Evolutionary conservation across 2,888 invertebrate species (phyloP).

Genomic region (Rhopalosiphum nymphaeae): DNA sequence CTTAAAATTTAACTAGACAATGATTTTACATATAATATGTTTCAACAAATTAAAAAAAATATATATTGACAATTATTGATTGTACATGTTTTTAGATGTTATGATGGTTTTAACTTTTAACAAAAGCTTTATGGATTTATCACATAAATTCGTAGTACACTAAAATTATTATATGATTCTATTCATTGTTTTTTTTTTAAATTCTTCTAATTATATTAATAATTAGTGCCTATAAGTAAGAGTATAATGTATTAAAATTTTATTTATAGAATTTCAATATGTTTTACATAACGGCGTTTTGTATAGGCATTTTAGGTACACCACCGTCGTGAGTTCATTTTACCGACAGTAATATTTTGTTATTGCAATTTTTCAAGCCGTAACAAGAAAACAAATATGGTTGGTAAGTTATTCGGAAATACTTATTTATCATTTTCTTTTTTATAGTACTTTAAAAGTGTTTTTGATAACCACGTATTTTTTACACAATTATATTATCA

Average conservation of each 20-base stretch:
- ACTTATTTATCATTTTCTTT: not conserved
- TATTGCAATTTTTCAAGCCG: not conserved
- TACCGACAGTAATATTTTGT: not conserved
- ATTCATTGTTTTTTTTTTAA: not conserved
- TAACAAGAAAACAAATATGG: not conserved
- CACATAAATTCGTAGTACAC: not conserved
- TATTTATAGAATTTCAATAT: not conserved
- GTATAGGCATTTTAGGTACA: not conserved
- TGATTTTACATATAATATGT: not conserved
- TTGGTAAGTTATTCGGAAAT: not conserved
- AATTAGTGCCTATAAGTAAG: not conserved
- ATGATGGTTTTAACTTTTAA: not conserved
- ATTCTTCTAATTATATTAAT: not conserved
- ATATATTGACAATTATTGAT: not conserved
- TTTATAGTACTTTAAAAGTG: not conserved
- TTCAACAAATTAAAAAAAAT: not conserved
- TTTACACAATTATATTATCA: not conserved
- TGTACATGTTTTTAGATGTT: not conserved
- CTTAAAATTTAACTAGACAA: not conserved
- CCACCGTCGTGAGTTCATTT: not conserved
- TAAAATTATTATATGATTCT: not conserved
- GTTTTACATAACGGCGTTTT: not conserved
- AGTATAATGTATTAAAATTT: not conserved
- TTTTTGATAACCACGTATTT: not conserved
- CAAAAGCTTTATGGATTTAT: not conserved